A percentile compares a stretch with the other conserved stretches of the same genome.
Conservation (phyloP, 2,113 vertebrate species). For the Callionymus lyra region DNA sequence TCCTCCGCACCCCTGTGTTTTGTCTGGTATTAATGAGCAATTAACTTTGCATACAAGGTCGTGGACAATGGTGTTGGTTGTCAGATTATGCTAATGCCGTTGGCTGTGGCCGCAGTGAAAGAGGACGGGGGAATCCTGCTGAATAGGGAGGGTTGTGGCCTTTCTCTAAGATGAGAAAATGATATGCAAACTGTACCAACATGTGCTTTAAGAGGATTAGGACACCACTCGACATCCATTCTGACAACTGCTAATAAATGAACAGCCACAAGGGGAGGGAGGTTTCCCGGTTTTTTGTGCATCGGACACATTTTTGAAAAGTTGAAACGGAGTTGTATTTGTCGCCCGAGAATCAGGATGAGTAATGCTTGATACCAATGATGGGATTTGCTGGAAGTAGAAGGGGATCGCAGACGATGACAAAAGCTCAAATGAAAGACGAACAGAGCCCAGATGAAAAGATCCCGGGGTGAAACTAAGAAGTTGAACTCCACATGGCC, state of each 20-base stretch:
- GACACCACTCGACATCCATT: conserved; percentile 55
- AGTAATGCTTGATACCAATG: conserved; percentile 9
- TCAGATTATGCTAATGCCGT: conserved; percentile 63
- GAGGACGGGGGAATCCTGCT: conserved; percentile 42
- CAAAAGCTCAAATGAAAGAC: conserved; percentile 43
- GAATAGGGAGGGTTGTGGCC: conserved; percentile 49
- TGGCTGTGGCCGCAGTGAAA: conserved; percentile 42
- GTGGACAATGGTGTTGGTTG: conserved; percentile 54
- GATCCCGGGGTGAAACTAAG: conserved; percentile 44
- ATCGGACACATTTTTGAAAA: conserved; percentile 1
- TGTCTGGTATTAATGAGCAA: conserved; percentile 64
- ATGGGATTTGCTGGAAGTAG: conserved; percentile 18
- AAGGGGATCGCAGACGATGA: conserved; percentile 27
- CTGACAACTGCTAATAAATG: conserved; percentile 53
- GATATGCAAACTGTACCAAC: conserved; percentile 66
- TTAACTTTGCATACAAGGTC: conserved; percentile 67
- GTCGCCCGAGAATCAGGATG: conserved; percentile 7
- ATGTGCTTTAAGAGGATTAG: conserved; percentile 66
- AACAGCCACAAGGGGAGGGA: conserved; percentile 25
- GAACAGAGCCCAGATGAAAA: conserved; percentile 24
- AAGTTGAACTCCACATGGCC: conserved; percentile 51
- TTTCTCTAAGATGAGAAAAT: conserved; percentile 57
- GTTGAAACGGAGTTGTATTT: neutral
- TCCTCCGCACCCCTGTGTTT: conserved; percentile 59
- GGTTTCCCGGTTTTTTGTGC: conserved; percentile 6